phyloP scores from a whole-genome alignment of 2,888 invertebrate genomes.

The Trachelus stipa region DNA sequence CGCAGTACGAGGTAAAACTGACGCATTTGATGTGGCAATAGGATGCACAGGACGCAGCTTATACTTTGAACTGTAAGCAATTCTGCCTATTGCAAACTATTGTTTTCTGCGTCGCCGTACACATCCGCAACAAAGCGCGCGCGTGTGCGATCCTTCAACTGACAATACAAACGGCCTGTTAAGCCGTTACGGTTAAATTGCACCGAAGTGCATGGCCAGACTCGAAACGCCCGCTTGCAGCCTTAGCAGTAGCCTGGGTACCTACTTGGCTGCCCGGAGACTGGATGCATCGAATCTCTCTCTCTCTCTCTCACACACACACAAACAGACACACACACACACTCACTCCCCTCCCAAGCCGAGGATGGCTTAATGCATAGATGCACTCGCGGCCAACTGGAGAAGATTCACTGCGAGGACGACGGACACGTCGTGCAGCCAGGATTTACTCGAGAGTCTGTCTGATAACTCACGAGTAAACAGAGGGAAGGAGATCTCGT shows the following conservation, averaged over 20 bases:
- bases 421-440: neutral
- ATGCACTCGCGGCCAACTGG: constrained; percentile 1
- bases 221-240: neutral
- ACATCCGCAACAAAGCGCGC: constrained; percentile 20
- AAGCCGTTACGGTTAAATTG: constrained; percentile 40
- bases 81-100: neutral
- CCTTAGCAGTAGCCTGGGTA: neutral
- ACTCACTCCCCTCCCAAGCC: no score
- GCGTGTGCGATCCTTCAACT: constrained; percentile 17
- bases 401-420: constrained; percentile 1
- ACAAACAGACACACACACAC: neutral
- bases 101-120: neutral
- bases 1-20: neutral
- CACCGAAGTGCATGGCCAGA: constrained; percentile 22
- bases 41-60: neutral
- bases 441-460: neutral
- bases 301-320: neutral
- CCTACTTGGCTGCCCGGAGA: neutral
- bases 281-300: neutral
- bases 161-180: constrained; percentile 33
- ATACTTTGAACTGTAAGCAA: neutral
- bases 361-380: constrained; percentile 1
- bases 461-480: neutral
- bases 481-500: neutral
- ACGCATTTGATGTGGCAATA: no score